phyloP scores from a whole-genome alignment of 2,888 invertebrate genomes.

The Folsomia candida region DNA sequence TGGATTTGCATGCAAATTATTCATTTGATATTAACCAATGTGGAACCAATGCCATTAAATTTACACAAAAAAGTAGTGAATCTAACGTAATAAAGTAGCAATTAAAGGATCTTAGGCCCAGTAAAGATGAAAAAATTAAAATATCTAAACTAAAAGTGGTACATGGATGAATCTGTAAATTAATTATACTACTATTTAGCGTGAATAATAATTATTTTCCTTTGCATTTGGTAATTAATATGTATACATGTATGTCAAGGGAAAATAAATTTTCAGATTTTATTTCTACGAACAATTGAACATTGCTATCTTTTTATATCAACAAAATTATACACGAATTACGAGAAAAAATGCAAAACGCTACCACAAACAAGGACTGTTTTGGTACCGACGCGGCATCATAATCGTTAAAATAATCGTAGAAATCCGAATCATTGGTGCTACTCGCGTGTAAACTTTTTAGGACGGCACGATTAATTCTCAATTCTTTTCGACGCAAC shows the following conservation, averaged over 20 bases:
- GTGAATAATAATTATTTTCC: no score
- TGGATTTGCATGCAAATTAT: no score
- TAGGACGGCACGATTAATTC: not conserved
- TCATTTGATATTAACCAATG: no score
- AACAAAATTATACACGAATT: not conserved
- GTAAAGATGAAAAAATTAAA: no score
- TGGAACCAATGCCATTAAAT: no score
- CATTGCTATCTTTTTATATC: not conserved
- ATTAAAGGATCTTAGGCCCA: no score
- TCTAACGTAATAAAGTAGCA: no score
- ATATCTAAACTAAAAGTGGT: no score
- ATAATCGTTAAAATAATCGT: not conserved
- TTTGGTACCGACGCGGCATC: not conserved
- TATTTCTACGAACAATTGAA: not conserved
- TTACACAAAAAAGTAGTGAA: no score
- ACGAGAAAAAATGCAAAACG: not conserved
- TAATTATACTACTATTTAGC: no score
- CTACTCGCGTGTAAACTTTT: not conserved
- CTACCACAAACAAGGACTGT: not conserved
- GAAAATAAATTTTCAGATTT: not conserved
- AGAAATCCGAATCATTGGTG: not conserved
- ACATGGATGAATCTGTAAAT: no score
- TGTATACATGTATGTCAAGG: not conserved
- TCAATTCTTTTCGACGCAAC: not conserved
- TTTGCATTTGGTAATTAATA: not conserved